Evolutionary conservation across 2,797 vertebrate genomes (phyloP), one percentile per base, ranked within the genome.

Genomic region (Linurgus olivaceus): DNA sequence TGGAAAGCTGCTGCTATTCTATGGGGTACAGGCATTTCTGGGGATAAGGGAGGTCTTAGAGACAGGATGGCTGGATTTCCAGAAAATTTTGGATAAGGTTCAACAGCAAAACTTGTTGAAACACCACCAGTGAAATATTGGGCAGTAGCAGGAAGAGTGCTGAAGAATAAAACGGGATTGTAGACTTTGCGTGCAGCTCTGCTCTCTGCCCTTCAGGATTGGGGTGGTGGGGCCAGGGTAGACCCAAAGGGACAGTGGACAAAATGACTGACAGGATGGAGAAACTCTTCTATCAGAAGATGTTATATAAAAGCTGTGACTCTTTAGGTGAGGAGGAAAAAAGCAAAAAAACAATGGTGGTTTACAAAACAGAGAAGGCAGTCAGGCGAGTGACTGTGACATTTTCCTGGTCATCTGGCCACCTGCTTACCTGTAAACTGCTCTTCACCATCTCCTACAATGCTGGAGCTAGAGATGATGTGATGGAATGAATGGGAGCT

Each of bases 401-500:
- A 37, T 40, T 59, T 73, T 50, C 12, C 45, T 68, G 24, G 14
- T 58, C 62, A 51, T 45, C 17, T 51, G 59, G 44, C 28, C 31
- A 35, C 8, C 35, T 65, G 40, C 61, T 89, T 68, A 50, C 28
- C 50, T 45, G 19, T 40, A 81, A 78, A 83, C 47, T 88, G 38
- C 17, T 81, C 35, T 54, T 76, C 55, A 26, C 24, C 44, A 51
- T 21, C 13, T 68, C 42, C 47, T 23, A 13, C 42, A 84, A 23
- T 26, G 42, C 44, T 61, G 51, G 37, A 62, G 38, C 16, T 31
- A 23, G 20, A 15, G 16, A 17, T 24, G 15, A 44, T 38, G 0
- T 18, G 61, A 33, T 2, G 17, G 62, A 77, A 77, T 2, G 3
- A 72, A 28, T 0, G 0, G 19, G 37, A 84, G 7, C 10, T 62